Conservation (phyloP, 2,113 vertebrate genomes). For the Scomber scombrus region DNA sequence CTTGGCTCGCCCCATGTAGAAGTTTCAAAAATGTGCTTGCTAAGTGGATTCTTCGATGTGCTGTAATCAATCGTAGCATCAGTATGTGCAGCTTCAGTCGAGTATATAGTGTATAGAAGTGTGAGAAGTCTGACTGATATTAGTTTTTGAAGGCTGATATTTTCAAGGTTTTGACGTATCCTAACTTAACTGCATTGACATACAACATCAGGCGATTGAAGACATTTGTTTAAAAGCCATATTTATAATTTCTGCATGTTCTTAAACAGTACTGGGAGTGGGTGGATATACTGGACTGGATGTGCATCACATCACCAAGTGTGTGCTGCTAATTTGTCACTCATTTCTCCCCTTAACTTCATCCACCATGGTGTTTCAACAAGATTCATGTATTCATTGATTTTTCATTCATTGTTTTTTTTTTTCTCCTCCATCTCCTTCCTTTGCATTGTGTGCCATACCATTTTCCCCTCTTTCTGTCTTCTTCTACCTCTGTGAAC, state of each 20-base stretch:
- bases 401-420: constrained; percentile 45
- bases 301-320: background rate
- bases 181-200: background rate
- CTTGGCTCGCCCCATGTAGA: background rate
- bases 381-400: constrained; percentile 29
- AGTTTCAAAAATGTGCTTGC: constrained; percentile 21
- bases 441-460: constrained; percentile 9
- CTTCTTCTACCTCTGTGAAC: background rate
- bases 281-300: background rate
- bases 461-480: constrained; percentile 12
- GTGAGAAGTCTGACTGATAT: background rate
- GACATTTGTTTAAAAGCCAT: background rate
- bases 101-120: background rate
- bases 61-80: constrained; percentile 13
- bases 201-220: background rate
- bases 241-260: background rate
- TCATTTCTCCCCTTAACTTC: constrained; percentile 4
- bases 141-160: background rate
- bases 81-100: background rate
- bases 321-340: constrained; percentile 3
- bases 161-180: background rate
- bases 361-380: constrained; percentile 7
- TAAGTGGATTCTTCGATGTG: background rate
- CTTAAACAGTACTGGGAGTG: background rate
- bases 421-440: constrained; percentile 26